Evolutionary conservation across 2,888 invertebrate species (phyloP).

Genomic region (Melinaea menophilus): DNA sequence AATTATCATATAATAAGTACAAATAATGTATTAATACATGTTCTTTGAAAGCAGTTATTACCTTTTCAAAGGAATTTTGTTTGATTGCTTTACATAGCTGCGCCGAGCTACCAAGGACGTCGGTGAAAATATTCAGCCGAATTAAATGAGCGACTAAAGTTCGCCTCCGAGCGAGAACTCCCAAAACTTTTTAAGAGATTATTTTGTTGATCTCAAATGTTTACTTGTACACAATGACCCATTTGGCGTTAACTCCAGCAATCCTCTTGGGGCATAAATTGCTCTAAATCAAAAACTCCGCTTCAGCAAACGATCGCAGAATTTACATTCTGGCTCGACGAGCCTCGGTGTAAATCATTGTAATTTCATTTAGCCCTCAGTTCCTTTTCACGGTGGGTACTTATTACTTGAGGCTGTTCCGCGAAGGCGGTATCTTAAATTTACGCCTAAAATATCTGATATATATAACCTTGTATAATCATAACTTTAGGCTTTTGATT

Average conservation of each 20-base stretch:
- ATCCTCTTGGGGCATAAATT: constrained; percentile 40
- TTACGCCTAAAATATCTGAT: constrained; percentile 17
- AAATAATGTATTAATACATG: too few species aligned
- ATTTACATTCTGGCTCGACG: constrained; percentile 41
- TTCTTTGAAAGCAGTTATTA: constrained; percentile 23
- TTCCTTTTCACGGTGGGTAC: constrained; percentile 30
- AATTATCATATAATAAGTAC: too few species aligned
- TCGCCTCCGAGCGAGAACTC: constrained; percentile 19
- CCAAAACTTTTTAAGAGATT: constrained; percentile 28
- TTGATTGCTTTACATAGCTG: constrained; percentile 36
- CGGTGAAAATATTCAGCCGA: constrained; percentile 35
- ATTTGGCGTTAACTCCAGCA: constrained; percentile 35
- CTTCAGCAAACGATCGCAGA: constrained; percentile 32
- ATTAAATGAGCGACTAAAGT: constrained; percentile 39
- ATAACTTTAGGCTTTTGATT: too few species aligned
- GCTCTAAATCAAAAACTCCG: constrained; percentile 44
- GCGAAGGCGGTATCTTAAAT: constrained; percentile 23
- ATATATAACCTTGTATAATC: neutral
- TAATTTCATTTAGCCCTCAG: constrained; percentile 42
- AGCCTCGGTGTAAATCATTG: constrained; percentile 44
- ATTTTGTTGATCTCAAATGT: constrained; percentile 26
- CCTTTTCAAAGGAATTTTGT: constrained; percentile 32
- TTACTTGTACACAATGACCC: constrained; percentile 32
- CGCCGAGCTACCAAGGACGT: constrained; percentile 36
- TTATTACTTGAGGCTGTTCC: constrained; percentile 28